These are phyloP conservation scores for Sycophila texana DNA, from an alignment of 2,888 invertebrate genomes.

Conservation along the genomic window DNA sequence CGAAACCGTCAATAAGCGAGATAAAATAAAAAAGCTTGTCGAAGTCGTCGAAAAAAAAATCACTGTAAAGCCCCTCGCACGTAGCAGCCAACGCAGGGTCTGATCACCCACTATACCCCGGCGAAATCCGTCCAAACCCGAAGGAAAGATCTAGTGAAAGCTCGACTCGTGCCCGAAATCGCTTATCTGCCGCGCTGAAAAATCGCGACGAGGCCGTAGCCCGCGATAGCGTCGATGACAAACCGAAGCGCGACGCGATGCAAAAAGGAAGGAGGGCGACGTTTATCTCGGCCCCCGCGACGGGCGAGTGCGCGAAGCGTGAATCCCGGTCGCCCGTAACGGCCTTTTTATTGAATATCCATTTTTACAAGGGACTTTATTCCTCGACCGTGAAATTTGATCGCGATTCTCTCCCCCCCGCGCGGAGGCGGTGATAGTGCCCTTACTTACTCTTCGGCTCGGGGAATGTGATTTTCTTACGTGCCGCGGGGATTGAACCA, in stretches of 20 bases:
- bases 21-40: not conserved
- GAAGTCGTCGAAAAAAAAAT: not conserved
- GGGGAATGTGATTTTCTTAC: no score
- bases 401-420: not conserved
- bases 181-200: constrained; percentile 33
- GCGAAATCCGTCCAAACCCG: no score
- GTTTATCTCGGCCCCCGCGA: constrained; percentile 18
- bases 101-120: not conserved
- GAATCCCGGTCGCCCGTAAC: not conserved
- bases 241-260: constrained; percentile 3
- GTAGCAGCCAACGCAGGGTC: not conserved
- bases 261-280: not conserved
- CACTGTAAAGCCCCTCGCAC: not conserved
- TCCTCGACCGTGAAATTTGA: constrained; percentile 8
- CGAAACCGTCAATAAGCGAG: not conserved
- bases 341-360: constrained; percentile 31
- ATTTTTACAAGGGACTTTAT: constrained; percentile 20
- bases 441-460: no score
- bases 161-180: not conserved
- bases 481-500: no score
- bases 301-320: not conserved
- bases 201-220: constrained; percentile 13
- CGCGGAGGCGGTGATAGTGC: no score
- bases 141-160: no score
- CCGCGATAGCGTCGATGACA: constrained; percentile 14